Percentiles rank a stretch among this genome's conserved stretches.
Evolutionary conservation across 2,113 vertebrate species (phyloP).

Genomic region (Sturnira hondurensis): DNA sequence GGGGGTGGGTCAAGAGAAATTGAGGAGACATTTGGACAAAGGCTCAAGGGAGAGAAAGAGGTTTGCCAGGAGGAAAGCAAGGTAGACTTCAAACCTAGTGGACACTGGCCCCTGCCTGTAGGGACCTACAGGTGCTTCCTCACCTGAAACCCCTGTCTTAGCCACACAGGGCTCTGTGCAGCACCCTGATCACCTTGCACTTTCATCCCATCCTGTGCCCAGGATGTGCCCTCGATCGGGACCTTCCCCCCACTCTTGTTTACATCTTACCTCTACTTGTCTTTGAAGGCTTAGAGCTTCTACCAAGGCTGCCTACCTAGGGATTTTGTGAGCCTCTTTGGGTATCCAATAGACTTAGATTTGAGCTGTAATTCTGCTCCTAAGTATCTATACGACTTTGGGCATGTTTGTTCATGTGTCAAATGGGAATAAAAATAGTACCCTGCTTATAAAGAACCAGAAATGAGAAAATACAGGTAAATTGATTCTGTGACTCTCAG

Average conservation of each 20-base stretch:
- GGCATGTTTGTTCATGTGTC: not conserved
- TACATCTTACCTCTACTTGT: not conserved
- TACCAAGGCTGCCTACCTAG: too few species aligned
- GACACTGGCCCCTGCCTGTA: accelerated
- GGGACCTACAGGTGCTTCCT: not conserved
- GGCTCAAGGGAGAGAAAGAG: not conserved
- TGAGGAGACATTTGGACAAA: not conserved
- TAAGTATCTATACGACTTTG: not conserved
- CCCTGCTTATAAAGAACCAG: not conserved
- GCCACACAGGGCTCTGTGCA: accelerated
- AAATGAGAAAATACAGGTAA: not conserved
- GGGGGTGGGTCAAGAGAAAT: not conserved
- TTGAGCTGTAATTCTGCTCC: not conserved
- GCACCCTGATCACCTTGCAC: not conserved
- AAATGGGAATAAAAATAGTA: not conserved
- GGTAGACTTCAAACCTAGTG: not conserved
- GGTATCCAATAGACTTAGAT: not conserved
- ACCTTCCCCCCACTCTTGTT: not conserved
- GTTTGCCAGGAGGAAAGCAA: not conserved
- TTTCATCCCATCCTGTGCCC: not conserved
- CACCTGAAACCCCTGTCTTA: accelerated
- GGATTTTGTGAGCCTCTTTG: not conserved
- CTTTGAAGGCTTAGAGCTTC: not conserved
- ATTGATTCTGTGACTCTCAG: not conserved
- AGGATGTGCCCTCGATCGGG: not conserved